Conservation (phyloP, 2,113 vertebrate species). For the Rhodinocichla rosea region DNA sequence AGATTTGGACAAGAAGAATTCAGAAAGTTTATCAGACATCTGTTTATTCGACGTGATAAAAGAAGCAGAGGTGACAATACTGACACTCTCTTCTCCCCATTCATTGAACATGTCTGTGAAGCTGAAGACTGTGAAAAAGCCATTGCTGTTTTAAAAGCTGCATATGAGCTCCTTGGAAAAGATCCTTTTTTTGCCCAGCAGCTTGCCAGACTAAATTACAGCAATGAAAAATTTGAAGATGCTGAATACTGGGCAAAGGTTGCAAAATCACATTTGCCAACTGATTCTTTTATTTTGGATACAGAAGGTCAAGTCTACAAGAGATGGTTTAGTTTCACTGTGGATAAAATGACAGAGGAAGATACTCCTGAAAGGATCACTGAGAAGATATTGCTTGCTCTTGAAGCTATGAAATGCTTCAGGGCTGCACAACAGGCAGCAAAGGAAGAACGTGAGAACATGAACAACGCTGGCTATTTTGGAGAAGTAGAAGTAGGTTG, state of each 20-base stretch:
- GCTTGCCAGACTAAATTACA: slow-evolving; percentile 79
- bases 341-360: slow-evolving; percentile 44
- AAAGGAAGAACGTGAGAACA: slow-evolving; percentile 57
- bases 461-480: slow-evolving; percentile 74
- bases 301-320: slow-evolving; percentile 84
- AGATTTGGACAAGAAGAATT: slow-evolving; percentile 77
- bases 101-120: slow-evolving; percentile 76
- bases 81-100: slow-evolving; percentile 77
- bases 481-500: slow-evolving; percentile 79
- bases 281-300: slow-evolving; percentile 81
- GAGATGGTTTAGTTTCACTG: slow-evolving; percentile 73
- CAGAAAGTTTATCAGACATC: slow-evolving; percentile 72
- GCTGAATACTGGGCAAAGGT: slow-evolving; percentile 75
- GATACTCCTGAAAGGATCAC: slow-evolving; percentile 35
- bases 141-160: slow-evolving; percentile 70
- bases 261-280: slow-evolving; percentile 67
- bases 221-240: slow-evolving; percentile 75
- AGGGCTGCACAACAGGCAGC: slow-evolving; percentile 72
- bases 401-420: slow-evolving; percentile 81
- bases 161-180: slow-evolving; percentile 70
- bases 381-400: slow-evolving; percentile 68
- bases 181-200: slow-evolving; percentile 82
- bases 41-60: slow-evolving; percentile 76
- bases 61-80: slow-evolving; percentile 75
- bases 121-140: slow-evolving; percentile 67